These are phyloP conservation scores for Teinopalpus imperialis DNA, from an alignment of 2,888 invertebrate species.

Conservation along the genomic window DNA sequence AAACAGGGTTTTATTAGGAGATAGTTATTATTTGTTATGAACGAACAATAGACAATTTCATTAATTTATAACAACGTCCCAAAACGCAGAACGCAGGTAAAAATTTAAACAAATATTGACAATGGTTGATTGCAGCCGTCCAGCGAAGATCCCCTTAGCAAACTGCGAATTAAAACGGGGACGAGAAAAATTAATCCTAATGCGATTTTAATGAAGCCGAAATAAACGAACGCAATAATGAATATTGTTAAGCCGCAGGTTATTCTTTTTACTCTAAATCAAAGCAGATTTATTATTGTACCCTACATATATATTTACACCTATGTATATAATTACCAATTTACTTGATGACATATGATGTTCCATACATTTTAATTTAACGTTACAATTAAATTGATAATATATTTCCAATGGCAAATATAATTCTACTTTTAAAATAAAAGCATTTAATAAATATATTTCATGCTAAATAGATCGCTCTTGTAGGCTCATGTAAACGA, in stretches of 20 bases:
- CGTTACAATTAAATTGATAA: no score
- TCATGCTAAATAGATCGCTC: no score
- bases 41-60: constrained; percentile 29
- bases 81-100: constrained; percentile 63
- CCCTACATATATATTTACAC: no score
- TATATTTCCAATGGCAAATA: no score
- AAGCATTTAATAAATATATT: no score
- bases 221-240: constrained; percentile 79
- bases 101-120: constrained; percentile 74
- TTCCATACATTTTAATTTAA: no score
- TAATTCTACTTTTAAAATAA: no score
- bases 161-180: constrained; percentile 78
- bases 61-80: constrained; percentile 46
- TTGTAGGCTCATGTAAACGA: constrained; percentile 32
- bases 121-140: constrained; percentile 75
- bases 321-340: no score
- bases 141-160: constrained; percentile 69
- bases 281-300: no score
- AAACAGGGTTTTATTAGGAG: no score
- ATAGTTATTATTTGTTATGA: background rate
- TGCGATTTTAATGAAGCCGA: constrained; percentile 81
- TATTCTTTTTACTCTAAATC: constrained; percentile 58
- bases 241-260: constrained; percentile 71
- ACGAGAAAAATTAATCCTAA: constrained; percentile 82
- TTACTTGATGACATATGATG: background rate